A percentile compares a stretch with the other conserved stretches of the same genome.
Evolutionary conservation across 2,797 vertebrate genomes (phyloP).

Genomic region (Pachyuromys duprasi): DNA sequence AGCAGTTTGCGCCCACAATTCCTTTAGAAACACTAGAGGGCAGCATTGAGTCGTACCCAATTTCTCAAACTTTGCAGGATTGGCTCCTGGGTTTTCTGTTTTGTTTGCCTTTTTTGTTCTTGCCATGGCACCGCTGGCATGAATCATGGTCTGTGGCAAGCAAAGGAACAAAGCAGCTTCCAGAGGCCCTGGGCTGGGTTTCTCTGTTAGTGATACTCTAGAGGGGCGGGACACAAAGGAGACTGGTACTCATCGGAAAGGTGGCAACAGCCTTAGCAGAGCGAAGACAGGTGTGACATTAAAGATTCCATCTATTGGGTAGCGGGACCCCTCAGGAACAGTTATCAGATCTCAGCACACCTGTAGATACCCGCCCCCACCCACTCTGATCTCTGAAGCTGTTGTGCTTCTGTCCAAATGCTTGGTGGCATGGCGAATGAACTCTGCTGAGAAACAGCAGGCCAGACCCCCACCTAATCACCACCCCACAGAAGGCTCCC

Average conservation of each 20-base stretch:
- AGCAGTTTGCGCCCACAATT: background rate
- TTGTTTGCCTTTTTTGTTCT: conserved; percentile 40
- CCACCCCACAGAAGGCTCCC: background rate
- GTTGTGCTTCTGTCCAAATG: background rate
- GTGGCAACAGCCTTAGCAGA: background rate
- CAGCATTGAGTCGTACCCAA: background rate
- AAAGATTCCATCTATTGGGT: background rate
- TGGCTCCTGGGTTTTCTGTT: background rate
- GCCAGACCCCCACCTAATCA: background rate
- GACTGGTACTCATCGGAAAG: background rate
- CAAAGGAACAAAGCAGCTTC: background rate
- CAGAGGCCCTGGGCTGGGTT: background rate
- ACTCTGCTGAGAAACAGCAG: background rate
- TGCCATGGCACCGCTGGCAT: background rate
- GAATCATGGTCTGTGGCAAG: background rate
- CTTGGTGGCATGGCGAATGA: background rate
- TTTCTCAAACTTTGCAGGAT: background rate
- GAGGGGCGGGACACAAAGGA: background rate
- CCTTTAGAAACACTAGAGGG: conserved; percentile 36
- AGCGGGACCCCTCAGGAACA: background rate
- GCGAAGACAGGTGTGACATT: background rate
- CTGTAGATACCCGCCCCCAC: background rate
- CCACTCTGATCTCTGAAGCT: background rate
- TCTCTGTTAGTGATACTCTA: background rate
- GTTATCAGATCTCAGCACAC: background rate